Conservation (phyloP, 2,797 vertebrate genomes). For the Takifugu ocellatus region DNA sequence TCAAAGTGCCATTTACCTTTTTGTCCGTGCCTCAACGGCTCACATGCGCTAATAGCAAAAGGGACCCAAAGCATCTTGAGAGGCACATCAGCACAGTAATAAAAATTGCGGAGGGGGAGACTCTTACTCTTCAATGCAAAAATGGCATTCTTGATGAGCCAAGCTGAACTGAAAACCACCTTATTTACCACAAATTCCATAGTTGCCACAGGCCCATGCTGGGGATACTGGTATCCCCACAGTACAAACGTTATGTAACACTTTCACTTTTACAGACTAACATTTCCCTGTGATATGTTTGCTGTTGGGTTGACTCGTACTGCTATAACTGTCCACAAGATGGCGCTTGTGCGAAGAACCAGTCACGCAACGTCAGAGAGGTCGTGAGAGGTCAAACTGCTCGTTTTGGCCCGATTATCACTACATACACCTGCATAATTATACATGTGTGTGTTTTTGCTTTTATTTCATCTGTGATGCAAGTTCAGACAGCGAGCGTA, state of each 20-base stretch:
- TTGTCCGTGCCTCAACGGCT: constrained; percentile 30
- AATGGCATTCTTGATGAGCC: constrained; percentile 37
- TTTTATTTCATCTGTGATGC: no score
- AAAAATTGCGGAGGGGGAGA: constrained; percentile 29
- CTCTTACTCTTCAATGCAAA: constrained; percentile 5
- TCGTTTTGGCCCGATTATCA: no score
- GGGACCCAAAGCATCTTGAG: constrained; percentile 19
- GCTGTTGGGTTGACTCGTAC: no score
- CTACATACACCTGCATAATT: no score
- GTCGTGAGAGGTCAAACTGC: no score
- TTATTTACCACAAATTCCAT: no score
- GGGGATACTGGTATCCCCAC: background rate
- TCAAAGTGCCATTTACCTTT: constrained; percentile 16
- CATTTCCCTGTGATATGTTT: background rate
- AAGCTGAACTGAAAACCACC: constrained; percentile 23
- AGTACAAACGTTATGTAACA: background rate
- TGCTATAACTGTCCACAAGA: no score
- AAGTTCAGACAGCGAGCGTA: no score
- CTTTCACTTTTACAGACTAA: background rate
- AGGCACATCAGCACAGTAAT: constrained; percentile 13
- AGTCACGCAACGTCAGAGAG: no score
- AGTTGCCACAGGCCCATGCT: background rate
- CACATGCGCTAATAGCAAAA: constrained; percentile 25
- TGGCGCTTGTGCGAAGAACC: no score
- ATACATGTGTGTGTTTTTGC: no score